A percentile compares a stretch with the other conserved stretches of the same genome.
Evolutionary conservation across 2,797 vertebrate species (phyloP).

Genomic region (Xiphophorus birchmanni): DNA sequence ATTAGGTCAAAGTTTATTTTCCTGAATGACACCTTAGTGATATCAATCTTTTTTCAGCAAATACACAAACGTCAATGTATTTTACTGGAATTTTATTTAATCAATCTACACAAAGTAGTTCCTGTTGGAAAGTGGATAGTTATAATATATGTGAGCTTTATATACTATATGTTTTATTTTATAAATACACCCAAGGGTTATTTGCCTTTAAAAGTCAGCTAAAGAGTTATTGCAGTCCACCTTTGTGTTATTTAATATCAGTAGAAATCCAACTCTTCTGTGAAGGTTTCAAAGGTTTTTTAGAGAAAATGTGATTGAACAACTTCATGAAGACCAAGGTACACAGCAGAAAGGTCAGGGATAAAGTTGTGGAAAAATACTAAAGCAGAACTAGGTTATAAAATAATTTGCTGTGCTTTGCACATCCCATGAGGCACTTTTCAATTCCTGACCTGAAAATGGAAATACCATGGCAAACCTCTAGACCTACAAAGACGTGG

Average conservation of each 20-base stretch:
- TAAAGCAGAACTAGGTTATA: background rate
- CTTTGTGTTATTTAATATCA: background rate
- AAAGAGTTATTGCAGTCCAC: background rate
- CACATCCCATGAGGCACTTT: background rate
- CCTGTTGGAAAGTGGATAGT: background rate
- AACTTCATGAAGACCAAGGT: too few species aligned
- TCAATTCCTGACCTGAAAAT: background rate
- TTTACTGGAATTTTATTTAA: background rate
- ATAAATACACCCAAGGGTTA: background rate
- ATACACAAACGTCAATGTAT: background rate
- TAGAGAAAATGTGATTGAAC: too few species aligned
- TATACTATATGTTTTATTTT: background rate
- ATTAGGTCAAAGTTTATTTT: background rate
- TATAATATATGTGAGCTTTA: background rate
- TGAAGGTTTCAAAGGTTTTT: background rate
- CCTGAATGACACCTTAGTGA: background rate
- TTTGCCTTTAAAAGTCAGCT: background rate
- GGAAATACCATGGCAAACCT: background rate
- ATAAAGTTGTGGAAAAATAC: too few species aligned
- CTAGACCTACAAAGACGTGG: background rate
- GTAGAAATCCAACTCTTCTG: background rate
- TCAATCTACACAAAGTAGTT: background rate
- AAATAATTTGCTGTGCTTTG: background rate
- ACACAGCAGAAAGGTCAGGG: too few species aligned
- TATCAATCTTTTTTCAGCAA: background rate